phyloP scores from a whole-genome alignment of 2,797 vertebrate species.

The Alosa sapidissima region DNA sequence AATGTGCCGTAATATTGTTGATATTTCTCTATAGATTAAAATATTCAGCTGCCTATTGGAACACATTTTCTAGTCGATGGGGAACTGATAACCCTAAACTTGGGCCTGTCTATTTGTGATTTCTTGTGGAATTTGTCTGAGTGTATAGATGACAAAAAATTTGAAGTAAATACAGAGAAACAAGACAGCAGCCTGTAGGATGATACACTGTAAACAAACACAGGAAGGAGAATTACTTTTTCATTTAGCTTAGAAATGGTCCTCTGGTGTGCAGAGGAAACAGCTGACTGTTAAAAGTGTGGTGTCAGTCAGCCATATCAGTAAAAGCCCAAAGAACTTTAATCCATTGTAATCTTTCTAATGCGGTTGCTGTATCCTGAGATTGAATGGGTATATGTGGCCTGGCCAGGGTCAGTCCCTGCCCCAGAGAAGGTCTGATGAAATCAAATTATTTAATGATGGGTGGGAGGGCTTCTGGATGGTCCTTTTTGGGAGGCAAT shows the following conservation, averaged over 20 bases:
- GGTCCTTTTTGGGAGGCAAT: slow-evolving; percentile 72
- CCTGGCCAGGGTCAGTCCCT: slow-evolving; percentile 68
- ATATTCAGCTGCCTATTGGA: slow-evolving; percentile 76
- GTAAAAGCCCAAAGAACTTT: slow-evolving; percentile 78
- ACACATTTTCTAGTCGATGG: slow-evolving; percentile 72
- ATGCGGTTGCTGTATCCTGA: slow-evolving; percentile 65
- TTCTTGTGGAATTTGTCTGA: slow-evolving; percentile 79
- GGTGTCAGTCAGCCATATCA: slow-evolving; percentile 76
- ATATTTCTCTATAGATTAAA: slow-evolving; percentile 70
- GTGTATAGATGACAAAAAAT: slow-evolving; percentile 73
- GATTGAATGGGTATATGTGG: slow-evolving; percentile 73
- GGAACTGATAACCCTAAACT: slow-evolving; percentile 67
- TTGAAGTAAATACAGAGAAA: slow-evolving; percentile 45
- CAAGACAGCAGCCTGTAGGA: slow-evolving; percentile 68
- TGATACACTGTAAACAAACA: slow-evolving; percentile 52
- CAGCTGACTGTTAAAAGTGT: slow-evolving; percentile 79
- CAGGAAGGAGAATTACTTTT: slow-evolving; percentile 65
- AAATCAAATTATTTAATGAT: slow-evolving; percentile 60
- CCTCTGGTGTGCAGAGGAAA: slow-evolving; percentile 69
- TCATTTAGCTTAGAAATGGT: slow-evolving; percentile 69
- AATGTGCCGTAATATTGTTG: slow-evolving; percentile 79
- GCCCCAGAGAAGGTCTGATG: slow-evolving; percentile 65
- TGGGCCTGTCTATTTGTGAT: slow-evolving; percentile 79
- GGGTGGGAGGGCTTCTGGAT: slow-evolving; percentile 63
- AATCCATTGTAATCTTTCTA: slow-evolving; percentile 75